These are phyloP conservation scores for Nomada ruficornis DNA, from an alignment of 2,888 invertebrate genomes.

Conservation along the genomic window DNA sequence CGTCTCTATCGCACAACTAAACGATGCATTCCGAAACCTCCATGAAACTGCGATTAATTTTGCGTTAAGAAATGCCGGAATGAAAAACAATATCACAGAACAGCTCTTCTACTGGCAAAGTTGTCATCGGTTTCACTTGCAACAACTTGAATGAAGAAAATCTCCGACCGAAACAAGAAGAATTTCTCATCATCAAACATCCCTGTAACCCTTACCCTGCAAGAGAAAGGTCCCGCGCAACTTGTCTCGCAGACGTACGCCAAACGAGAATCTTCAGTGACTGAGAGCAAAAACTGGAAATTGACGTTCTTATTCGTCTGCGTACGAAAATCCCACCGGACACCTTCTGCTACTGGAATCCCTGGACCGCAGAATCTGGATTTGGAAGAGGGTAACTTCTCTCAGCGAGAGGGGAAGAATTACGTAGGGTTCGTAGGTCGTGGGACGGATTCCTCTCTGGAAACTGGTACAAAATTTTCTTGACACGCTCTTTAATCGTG, in stretches of 20 bases:
- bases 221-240: not conserved
- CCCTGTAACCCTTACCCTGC: not conserved
- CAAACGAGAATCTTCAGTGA: conserved; percentile 35
- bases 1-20: not conserved
- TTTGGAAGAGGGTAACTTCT: conserved; percentile 69
- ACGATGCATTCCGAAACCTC: not conserved
- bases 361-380: conserved; percentile 73
- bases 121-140: too few species aligned
- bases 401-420: conserved; percentile 59
- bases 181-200: not conserved
- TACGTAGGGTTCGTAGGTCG: conserved; percentile 62
- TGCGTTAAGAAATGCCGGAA: too few species aligned
- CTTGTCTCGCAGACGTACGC: not conserved
- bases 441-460: conserved; percentile 62
- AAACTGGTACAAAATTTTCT: conserved; percentile 55
- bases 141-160: not conserved
- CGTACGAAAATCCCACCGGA: conserved; percentile 61
- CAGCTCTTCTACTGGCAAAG: too few species aligned
- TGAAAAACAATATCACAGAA: too few species aligned
- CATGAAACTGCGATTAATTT: not conserved
- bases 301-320: conserved; percentile 32
- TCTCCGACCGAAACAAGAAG: not conserved
- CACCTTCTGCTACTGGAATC: conserved; percentile 55
- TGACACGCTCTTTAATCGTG: not conserved
- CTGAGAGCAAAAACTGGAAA: conserved; percentile 50